Conservation (phyloP, 1,140 invertebrate genomes). For the Bombus polaris region DNA sequence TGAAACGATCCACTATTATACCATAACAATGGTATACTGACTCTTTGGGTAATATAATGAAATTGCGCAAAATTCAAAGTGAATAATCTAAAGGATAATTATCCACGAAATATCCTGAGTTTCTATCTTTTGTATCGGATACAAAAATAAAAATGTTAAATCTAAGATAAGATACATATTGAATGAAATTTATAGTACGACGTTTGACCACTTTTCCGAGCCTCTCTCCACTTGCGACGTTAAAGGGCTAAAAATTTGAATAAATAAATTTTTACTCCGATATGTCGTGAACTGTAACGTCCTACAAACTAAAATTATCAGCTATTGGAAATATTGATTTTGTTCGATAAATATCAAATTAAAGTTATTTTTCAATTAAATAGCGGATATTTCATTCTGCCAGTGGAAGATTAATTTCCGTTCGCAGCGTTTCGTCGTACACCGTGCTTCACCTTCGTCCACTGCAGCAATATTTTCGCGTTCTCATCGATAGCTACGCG, state of each 20-base stretch:
- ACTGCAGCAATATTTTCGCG: neutral
- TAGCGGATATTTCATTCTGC: neutral
- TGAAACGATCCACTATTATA: neutral
- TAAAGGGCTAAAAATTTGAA: neutral
- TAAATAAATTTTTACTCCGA: no score
- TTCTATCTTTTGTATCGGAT: no score
- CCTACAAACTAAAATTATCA: neutral
- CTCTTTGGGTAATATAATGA: no score
- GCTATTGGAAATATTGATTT: neutral
- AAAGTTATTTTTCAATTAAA: neutral
- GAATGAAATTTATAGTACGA: neutral
- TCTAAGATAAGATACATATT: no score
- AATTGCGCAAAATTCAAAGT: no score
- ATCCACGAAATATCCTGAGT: no score
- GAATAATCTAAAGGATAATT: no score
- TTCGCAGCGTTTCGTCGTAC: neutral
- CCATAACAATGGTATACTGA: no score
- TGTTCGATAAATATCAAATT: no score
- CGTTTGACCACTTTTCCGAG: neutral
- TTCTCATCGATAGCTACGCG: neutral
- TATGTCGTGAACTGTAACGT: no score
- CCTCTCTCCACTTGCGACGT: neutral
- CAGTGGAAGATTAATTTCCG: neutral
- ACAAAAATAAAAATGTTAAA: no score
- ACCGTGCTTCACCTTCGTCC: conserved; percentile 16